phyloP scores from a whole-genome alignment of 2,888 invertebrate genomes.

The Acrocyrtus sp. region DNA sequence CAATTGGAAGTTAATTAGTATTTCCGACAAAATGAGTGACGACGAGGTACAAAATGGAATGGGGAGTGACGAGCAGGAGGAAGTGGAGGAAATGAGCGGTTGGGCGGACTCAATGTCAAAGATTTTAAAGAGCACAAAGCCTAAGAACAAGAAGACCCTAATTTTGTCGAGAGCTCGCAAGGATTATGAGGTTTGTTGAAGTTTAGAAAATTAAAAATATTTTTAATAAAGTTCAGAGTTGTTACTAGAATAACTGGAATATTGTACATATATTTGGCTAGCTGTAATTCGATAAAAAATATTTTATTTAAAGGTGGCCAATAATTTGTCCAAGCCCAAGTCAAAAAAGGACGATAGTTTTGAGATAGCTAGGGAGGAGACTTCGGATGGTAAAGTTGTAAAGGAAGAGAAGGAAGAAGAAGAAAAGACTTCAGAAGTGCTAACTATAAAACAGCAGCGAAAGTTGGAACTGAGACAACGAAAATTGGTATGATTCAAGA shows the following conservation, averaged over 20 bases:
- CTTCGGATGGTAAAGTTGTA: conserved; percentile 23
- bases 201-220: too few relatives aligned
- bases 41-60: background rate
- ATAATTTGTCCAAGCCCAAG: background rate
- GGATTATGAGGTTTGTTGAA: conserved; percentile 63
- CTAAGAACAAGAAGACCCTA: conserved; percentile 63
- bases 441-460: conserved; percentile 49
- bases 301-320: conserved; percentile 2
- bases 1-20: too few relatives aligned
- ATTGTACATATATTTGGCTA: background rate
- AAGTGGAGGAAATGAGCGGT: conserved; percentile 54
- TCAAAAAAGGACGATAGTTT: conserved; percentile 66
- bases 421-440: conserved; percentile 8
- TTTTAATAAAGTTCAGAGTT: too few relatives aligned
- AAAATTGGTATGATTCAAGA: conserved; percentile 53
- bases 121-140: conserved; percentile 63
- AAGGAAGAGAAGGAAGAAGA: conserved; percentile 31
- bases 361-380: conserved; percentile 70
- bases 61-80: conserved; percentile 14
- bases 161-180: conserved; percentile 65
- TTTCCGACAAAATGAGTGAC: background rate
- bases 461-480: conserved; percentile 56
- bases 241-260: background rate
- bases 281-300: background rate
- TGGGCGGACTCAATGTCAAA: conserved; percentile 66